Evolutionary conservation across 2,797 vertebrate genomes (phyloP).

Genomic region (Lagorchestes hirsutus): DNA sequence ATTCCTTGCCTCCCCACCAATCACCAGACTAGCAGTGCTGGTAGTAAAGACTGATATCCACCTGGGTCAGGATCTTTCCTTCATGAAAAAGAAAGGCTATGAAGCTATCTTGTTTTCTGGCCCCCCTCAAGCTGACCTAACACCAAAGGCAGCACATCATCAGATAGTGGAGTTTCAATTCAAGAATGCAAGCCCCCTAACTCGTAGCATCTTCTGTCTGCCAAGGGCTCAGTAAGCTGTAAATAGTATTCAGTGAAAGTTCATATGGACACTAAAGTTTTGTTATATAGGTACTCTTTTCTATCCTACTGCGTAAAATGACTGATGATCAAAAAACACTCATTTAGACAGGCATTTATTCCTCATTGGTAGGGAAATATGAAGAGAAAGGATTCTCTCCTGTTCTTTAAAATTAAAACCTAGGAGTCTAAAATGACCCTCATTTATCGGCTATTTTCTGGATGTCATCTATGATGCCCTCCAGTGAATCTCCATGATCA

Average conservation of each 20-base stretch:
- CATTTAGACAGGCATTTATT: not conserved
- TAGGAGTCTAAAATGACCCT: not conserved
- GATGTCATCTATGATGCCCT: constrained; percentile 8
- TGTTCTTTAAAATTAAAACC: not conserved
- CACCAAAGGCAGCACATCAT: not conserved
- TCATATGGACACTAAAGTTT: not conserved
- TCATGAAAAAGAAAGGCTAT: not conserved
- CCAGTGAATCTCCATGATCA: constrained; percentile 75
- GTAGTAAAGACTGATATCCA: not conserved
- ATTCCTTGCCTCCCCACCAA: not conserved
- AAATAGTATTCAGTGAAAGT: not conserved
- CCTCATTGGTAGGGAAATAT: not conserved
- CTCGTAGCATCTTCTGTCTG: not conserved
- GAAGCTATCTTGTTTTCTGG: not conserved
- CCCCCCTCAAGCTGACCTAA: not conserved
- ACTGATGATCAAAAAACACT: not conserved
- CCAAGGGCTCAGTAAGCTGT: not conserved
- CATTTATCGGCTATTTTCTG: not conserved
- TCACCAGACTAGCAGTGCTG: not conserved
- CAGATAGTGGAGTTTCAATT: not conserved
- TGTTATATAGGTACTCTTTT: not conserved
- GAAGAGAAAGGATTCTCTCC: not conserved
- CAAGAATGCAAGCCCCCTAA: not conserved
- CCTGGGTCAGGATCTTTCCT: not conserved
- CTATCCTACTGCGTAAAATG: not conserved